Conservation (phyloP, 23 tunicate genomes). For the Halocynthia roretzi region DNA sequence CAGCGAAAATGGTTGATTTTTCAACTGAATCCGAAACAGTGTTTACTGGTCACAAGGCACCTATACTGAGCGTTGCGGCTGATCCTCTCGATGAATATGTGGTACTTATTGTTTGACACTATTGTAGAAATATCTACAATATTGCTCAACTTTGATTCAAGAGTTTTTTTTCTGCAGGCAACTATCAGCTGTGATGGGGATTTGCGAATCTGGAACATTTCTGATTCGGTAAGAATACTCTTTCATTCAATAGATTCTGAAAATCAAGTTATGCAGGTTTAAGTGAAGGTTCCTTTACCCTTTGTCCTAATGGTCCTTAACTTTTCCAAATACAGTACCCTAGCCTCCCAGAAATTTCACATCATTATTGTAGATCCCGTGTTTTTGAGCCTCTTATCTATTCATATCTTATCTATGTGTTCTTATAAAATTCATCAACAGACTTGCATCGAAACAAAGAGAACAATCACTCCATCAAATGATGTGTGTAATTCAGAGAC, state of each 20-base stretch:
- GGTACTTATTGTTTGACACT: constrained; percentile 18
- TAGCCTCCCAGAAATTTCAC: neutral
- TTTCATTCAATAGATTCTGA: too few species aligned
- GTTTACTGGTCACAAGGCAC: constrained; percentile 92
- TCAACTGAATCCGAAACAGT: constrained; percentile 58
- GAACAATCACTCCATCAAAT: constrained; percentile 42
- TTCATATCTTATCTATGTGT: neutral
- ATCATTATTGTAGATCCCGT: neutral
- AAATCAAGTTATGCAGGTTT: too few species aligned
- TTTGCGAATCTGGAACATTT: constrained; percentile 50
- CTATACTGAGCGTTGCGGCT: constrained; percentile 55
- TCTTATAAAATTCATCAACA: neutral
- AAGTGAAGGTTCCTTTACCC: neutral
- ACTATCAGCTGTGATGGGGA: constrained; percentile 87
- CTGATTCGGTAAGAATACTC: constrained; percentile 26
- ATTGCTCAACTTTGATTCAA: neutral
- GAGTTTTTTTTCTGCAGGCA: constrained; percentile 35
- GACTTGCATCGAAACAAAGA: constrained; percentile 46
- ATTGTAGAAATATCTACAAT: neutral
- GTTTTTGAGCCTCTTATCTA: neutral
- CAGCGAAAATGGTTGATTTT: constrained; percentile 50
- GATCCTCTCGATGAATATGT: constrained; percentile 88
- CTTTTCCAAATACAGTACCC: too few species aligned
- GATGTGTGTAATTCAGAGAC: constrained; percentile 67
- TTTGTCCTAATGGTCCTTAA: neutral